A percentile compares a stretch with the other conserved stretches of the same genome.
phyloP scores from a whole-genome alignment of 2,113 vertebrate species.

The Tor tambroides region DNA sequence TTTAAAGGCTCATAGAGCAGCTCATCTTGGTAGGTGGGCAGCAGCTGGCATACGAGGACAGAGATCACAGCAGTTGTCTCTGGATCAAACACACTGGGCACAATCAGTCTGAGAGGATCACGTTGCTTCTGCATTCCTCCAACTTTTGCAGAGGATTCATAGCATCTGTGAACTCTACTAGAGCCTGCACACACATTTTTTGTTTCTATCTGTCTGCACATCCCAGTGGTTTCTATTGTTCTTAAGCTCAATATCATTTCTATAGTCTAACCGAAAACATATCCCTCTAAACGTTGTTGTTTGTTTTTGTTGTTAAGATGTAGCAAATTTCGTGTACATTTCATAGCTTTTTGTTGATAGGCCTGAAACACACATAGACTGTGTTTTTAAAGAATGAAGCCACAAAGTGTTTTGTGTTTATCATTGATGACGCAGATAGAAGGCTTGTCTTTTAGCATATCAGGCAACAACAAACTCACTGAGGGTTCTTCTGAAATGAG shows the following conservation, averaged over 20 bases:
- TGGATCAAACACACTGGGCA: conserved; percentile 29
- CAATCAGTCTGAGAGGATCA: conserved; percentile 31
- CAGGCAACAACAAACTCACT: not conserved
- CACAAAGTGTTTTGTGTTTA: not conserved
- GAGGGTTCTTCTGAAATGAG: not conserved
- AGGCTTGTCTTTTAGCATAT: not conserved
- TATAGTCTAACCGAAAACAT: not conserved
- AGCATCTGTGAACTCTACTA: conserved; percentile 15
- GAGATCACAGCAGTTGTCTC: conserved; percentile 29
- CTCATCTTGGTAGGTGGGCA: conserved; percentile 27
- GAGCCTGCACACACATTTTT: not conserved
- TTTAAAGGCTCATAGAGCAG: conserved; percentile 23
- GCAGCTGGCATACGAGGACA: conserved; percentile 25
- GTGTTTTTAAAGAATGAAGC: not conserved
- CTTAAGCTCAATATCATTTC: not conserved
- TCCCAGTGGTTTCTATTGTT: not conserved
- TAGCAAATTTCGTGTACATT: not conserved
- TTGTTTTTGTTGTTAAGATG: not conserved
- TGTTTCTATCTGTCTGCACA: not conserved
- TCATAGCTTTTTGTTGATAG: not conserved
- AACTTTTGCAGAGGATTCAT: conserved; percentile 15
- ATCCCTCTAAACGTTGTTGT: not conserved
- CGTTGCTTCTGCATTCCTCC: conserved; percentile 21
- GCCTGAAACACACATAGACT: not conserved
- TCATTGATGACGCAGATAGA: not conserved